A percentile compares a stretch with the other conserved stretches of the same genome.
phyloP scores from a whole-genome alignment of 2,113 vertebrate genomes.

The Peromyscus polionotus region DNA sequence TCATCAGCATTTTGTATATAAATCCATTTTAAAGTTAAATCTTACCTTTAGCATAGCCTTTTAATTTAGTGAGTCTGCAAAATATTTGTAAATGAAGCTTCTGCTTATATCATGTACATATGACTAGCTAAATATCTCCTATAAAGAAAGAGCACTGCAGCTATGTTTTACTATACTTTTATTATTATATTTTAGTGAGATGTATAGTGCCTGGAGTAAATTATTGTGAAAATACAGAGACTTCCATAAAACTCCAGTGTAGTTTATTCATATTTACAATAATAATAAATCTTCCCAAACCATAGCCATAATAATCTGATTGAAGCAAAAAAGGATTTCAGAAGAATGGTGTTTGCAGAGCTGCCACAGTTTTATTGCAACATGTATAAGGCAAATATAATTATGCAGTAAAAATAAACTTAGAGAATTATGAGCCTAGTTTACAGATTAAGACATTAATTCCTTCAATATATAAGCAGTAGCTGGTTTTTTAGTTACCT shows the following conservation, averaged over 20 bases:
- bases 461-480: not conserved
- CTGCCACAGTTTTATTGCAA: conserved; percentile 68
- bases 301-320: conserved; percentile 57
- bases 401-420: conserved; percentile 66
- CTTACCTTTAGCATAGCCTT: conserved; percentile 28
- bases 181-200: conserved; percentile 63
- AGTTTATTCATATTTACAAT: conserved; percentile 78
- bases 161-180: conserved; percentile 39
- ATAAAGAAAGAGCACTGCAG: conserved; percentile 13
- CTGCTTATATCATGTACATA: not conserved
- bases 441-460: conserved; percentile 64
- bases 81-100: conserved; percentile 60
- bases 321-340: conserved; percentile 60
- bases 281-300: conserved; percentile 68
- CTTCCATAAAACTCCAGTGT: conserved; percentile 64
- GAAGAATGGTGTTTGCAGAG: conserved; percentile 42
- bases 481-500: not conserved
- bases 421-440: conserved; percentile 36
- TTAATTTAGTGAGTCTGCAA: conserved; percentile 45
- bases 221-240: conserved; percentile 57
- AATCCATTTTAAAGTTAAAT: conserved; percentile 19
- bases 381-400: conserved; percentile 58
- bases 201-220: conserved; percentile 57
- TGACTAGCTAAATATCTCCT: conserved; percentile 20
- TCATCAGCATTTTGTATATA: conserved; percentile 37